phyloP scores from a whole-genome alignment of 2,797 vertebrate genomes.

The Acomys russatus region DNA sequence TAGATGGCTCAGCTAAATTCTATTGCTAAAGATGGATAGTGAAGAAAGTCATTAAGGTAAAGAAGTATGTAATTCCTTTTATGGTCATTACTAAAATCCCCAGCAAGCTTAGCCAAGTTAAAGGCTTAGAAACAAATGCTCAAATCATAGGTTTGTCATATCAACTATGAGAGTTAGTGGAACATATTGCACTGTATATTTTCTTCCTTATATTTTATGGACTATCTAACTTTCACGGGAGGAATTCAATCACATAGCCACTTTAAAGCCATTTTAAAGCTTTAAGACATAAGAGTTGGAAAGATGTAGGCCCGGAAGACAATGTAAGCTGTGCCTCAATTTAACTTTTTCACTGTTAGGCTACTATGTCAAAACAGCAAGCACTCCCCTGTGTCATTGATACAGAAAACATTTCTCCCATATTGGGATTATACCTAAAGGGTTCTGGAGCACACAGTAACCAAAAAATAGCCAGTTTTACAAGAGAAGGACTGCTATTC shows the following conservation, averaged over 20 bases:
- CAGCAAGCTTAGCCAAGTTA: not conserved
- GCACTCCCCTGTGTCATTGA: slow-evolving; percentile 15
- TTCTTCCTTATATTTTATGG: slow-evolving; percentile 1
- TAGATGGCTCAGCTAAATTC: not conserved
- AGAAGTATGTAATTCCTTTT: not conserved
- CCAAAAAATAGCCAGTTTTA: slow-evolving; percentile 49
- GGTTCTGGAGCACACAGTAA: slow-evolving; percentile 37
- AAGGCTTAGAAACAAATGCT: not conserved
- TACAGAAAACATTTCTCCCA: slow-evolving; percentile 39
- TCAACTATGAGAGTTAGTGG: slow-evolving; percentile 12
- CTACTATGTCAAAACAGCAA: slow-evolving; percentile 23
- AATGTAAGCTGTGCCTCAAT: slow-evolving; percentile 34
- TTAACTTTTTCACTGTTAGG: slow-evolving; percentile 25
- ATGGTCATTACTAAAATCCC: not conserved
- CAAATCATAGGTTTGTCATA: not conserved
- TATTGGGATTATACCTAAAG: slow-evolving; percentile 51
- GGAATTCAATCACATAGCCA: not conserved
- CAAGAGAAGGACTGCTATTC: slow-evolving; percentile 49
- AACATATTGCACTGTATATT: not conserved
- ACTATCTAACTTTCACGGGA: not conserved
- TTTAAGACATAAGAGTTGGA: not conserved
- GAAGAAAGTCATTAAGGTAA: slow-evolving; percentile 12
- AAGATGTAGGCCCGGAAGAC: not conserved
- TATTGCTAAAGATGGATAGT: not conserved
- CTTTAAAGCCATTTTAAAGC: not conserved